phyloP scores from a whole-genome alignment of 2,888 invertebrate genomes.

The Liodrosophila aerea region DNA sequence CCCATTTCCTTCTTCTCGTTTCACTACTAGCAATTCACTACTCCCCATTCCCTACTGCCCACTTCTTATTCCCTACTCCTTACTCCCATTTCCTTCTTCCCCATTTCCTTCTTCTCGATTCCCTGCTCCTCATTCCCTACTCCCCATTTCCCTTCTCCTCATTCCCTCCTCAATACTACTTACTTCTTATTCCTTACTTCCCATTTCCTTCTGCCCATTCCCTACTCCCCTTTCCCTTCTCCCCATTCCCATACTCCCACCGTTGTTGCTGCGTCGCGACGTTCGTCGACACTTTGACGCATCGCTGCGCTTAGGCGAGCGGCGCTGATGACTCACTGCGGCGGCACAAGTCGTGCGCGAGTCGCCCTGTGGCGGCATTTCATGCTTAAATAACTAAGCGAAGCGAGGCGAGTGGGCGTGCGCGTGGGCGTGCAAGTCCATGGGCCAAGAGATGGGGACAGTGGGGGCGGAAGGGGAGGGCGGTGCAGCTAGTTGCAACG shows the following conservation, averaged over 20 bases:
- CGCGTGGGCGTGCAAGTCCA: not conserved
- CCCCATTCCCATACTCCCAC: not conserved
- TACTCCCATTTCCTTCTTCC: not conserved
- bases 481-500: conserved; percentile 44
- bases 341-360: conserved; percentile 38
- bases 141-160: not conserved
- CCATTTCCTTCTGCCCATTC: not conserved
- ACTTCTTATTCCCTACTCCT: too few relatives aligned
- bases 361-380: conserved; percentile 42
- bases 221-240: not conserved
- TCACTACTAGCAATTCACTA: too few relatives aligned
- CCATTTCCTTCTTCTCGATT: not conserved
- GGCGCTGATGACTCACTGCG: conserved; percentile 59
- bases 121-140: not conserved
- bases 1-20: not conserved
- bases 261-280: conserved; percentile 23
- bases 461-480: conserved; percentile 4
- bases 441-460: not conserved
- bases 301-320: conserved; percentile 62
- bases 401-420: not conserved
- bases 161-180: not conserved
- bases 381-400: conserved; percentile 60
- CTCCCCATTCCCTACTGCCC: too few relatives aligned
- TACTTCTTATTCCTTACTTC: not conserved
- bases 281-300: conserved; percentile 76